Evolutionary conservation across 1,140 invertebrate species (phyloP), one percentile per base, ranked within the genome.

Genomic region (Panulirus ornatus): DNA sequence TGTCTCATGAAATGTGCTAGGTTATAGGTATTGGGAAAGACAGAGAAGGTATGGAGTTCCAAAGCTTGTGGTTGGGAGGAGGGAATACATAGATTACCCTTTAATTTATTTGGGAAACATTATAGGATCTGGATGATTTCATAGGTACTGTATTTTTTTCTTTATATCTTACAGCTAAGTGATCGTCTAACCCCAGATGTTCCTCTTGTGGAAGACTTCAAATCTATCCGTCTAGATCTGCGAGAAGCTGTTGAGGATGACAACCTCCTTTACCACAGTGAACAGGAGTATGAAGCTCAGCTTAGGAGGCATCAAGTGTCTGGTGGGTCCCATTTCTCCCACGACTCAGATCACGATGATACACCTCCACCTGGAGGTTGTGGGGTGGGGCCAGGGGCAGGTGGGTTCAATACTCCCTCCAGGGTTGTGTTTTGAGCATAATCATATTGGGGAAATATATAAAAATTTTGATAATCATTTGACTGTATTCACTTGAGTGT

Each of bases 221-320:
- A 88, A 9, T 93, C 81, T 2, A 89, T 95, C 9, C 94, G 93
- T 40, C 93, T 94, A 84, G 94, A 94, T 47, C 91, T 95, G 1
- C 93, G 94, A 75, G 94, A 94, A 34, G 88, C 94, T 8, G 93
- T 96, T 0, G 94, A 93, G 6, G 93, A 94, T 11, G 95, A 95
- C 83, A 94, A 94, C 93, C 93, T 90, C 82, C 93, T 83, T 73
- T 94, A 78, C 92, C 92, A 92, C 76, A 93, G 93, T 93, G 94
- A 90, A 38, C 84, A 91, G 79, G 78, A 87, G n/a, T 75, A 83
- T 0, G 66, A 73, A 22, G 58, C 54, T 2, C 86, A 81, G 30
- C 76, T 58, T 3, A 36, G 66, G 8, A 38, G 63, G n/a, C 54
- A 30, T 36, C 66, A 82, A 9, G 38, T 54, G 11, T 51, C 78